Percentiles rank a stretch among this genome's conserved stretches.
phyloP scores from a whole-genome alignment of 2,888 invertebrate species.

The Synergus itoensis region DNA sequence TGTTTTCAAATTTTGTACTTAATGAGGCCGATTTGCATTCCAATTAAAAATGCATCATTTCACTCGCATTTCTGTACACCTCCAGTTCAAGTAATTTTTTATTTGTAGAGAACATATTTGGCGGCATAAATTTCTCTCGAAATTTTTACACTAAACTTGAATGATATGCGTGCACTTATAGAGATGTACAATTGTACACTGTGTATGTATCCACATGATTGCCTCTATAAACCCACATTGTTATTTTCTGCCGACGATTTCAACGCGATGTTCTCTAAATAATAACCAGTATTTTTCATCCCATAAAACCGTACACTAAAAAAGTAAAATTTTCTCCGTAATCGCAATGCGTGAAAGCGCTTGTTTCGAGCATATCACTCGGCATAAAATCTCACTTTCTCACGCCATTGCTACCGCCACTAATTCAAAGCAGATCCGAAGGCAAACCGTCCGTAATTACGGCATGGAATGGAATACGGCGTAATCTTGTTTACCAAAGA shows the following conservation, averaged over 20 bases:
- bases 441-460: background rate
- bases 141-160: too few relatives aligned
- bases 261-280: too few relatives aligned
- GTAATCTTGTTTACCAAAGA: background rate
- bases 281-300: background rate
- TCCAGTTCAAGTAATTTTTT: too few relatives aligned
- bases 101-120: too few relatives aligned
- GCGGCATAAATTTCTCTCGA: too few relatives aligned
- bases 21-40: slow-evolving; percentile 45
- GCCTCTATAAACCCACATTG: too few relatives aligned
- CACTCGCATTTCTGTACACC: too few relatives aligned
- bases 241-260: too few relatives aligned
- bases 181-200: too few relatives aligned
- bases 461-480: background rate
- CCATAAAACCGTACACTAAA: background rate
- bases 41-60: too few relatives aligned
- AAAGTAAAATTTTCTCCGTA: background rate
- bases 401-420: background rate
- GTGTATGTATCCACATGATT: too few relatives aligned
- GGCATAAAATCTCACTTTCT: background rate
- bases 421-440: slow-evolving; percentile 1
- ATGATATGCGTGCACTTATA: too few relatives aligned
- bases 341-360: slow-evolving; percentile 1
- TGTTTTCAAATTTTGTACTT: slow-evolving; percentile 49
- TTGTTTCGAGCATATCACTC: background rate